Percentiles rank a stretch among this genome's conserved stretches.
Conservation (phyloP, 2,888 invertebrate species). For the Proisotoma minuta region DNA sequence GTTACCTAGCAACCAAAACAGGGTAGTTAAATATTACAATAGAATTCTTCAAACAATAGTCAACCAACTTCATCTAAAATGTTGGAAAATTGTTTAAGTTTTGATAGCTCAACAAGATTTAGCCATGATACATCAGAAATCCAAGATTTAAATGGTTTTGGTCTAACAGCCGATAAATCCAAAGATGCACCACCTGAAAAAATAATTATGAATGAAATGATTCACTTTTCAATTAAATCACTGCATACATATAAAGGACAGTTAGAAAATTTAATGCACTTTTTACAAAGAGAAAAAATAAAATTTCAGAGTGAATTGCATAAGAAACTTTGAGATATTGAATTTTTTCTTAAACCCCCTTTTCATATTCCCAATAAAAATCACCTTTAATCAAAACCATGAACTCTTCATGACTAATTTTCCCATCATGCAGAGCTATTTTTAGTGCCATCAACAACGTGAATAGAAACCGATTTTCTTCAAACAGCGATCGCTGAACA, state of each 20-base stretch:
- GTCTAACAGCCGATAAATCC: conserved; percentile 84
- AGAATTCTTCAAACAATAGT: not conserved
- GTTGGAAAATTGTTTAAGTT: conserved; percentile 71
- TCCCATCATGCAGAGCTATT: conserved; percentile 77
- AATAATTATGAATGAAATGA: not conserved
- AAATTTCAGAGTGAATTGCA: no score
- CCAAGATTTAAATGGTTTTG: conserved; percentile 92
- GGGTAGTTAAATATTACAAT: conserved; percentile 3
- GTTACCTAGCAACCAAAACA: conserved; percentile 59
- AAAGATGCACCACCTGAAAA: conserved; percentile 74
- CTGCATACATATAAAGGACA: not conserved
- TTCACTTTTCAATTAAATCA: not conserved
- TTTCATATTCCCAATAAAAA: no score
- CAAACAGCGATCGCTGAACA: conserved; percentile 85
- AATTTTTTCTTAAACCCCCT: no score
- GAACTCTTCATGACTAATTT: conserved; percentile 84
- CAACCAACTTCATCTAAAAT: conserved; percentile 66
- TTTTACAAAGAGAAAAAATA: not conserved
- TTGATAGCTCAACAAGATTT: conserved; percentile 88
- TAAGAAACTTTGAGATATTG: no score
- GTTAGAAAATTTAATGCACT: not conserved
- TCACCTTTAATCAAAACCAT: conserved; percentile 87
- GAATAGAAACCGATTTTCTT: conserved; percentile 83
- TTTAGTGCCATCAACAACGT: conserved; percentile 93
- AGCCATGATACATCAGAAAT: conserved; percentile 94